Base-by-base conservation (phyloP, 64 coral and sea anemone species). In the Stichodactyla mertensii region DNA sequence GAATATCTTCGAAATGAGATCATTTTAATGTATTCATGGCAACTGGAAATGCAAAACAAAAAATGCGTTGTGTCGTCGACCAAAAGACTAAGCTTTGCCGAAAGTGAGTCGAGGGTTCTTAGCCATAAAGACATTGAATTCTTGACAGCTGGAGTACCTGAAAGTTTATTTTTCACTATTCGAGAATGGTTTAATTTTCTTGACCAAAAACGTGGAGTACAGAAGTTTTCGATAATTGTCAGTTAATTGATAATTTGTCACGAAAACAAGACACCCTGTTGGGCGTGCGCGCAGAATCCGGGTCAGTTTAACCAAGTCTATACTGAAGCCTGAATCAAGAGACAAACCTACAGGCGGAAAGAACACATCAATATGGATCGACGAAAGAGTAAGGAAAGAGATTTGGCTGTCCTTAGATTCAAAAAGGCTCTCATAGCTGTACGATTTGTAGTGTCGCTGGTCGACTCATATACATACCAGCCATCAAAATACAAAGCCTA, bases 391-490 rank as follows among this genome's bases (percentile, higher is more conserved):
- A 23, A 74, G 24, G 69, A 74, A 10, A 31, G 9, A 27, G 23
- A 36, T 10, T 23, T 2, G 24, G 24, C 20, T 31, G 69, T 74
- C 7, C 23, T 64, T 51, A 61, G 83, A 11, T 85, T 85, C 27
- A 59, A 15, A 58, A 85, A 85, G 60, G 60, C 83, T 16, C 52
- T 85, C 57, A 85, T 85, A 28, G 83, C 83, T 26, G 83, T 85
- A n/a, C 83, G 83, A 22, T 85, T 85, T 16, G 83, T 64, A 18
- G 60, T 64, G 16, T 9, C 78, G 4, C 20, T 81, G 2, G 53
- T 54, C 8, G 78, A 81, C 10, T 53, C 53, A 15, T 81, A 13
- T 53, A 81, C 78, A 52, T 81, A 81, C 52, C 78, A 81, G 51
- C 78, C 78, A 18, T 81, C 78, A 52, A 81, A 81, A 53, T 81